phyloP scores from a whole-genome alignment of 2,113 vertebrate genomes.

The Phyllopteryx taeniolatus region DNA sequence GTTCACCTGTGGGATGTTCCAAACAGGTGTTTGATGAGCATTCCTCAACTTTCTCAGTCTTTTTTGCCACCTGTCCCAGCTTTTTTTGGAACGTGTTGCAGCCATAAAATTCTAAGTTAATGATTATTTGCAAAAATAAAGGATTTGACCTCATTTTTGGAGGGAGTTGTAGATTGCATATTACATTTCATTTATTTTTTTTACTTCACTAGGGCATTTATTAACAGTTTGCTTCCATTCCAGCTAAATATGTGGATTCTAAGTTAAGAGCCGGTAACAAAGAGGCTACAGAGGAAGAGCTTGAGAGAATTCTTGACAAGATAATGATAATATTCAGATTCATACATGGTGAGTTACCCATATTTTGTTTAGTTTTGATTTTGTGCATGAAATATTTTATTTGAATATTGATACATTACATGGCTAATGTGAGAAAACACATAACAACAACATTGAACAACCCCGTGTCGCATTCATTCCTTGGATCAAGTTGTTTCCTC shows the following conservation, averaged over 20 bases:
- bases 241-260: slow-evolving; percentile 97
- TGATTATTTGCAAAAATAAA: too few species aligned
- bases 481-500: not conserved
- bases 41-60: too few species aligned
- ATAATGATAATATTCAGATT: slow-evolving; percentile 99
- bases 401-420: not conserved
- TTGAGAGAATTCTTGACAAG: slow-evolving; percentile 98
- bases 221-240: not conserved
- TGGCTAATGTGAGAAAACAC: not conserved
- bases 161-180: not conserved
- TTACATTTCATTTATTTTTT: not conserved
- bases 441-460: not conserved
- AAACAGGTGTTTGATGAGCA: too few species aligned
- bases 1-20: too few species aligned
- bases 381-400: not conserved
- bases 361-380: not conserved
- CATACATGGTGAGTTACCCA: slow-evolving; percentile 83
- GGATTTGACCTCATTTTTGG: not conserved
- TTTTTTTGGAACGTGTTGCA: too few species aligned
- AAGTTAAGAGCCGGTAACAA: slow-evolving; percentile 97
- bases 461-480: not conserved
- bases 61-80: too few species aligned
- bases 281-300: slow-evolving; percentile 97
- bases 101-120: too few species aligned
- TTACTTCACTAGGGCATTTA: slow-evolving; percentile 1